Conservation (phyloP, 2,113 vertebrate genomes). For the Nerophis lumbriciformis region DNA sequence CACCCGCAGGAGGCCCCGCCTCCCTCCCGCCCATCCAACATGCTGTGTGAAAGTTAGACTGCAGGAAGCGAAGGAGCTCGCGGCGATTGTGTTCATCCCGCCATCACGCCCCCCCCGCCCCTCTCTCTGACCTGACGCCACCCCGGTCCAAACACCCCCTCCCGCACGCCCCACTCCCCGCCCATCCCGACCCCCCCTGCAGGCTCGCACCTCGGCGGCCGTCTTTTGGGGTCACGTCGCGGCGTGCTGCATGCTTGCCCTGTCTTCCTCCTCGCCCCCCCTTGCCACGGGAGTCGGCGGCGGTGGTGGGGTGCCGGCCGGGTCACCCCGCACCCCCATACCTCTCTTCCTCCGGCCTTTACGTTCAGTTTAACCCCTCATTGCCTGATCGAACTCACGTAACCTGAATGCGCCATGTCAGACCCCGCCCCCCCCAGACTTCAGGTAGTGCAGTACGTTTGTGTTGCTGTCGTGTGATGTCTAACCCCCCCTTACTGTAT, state of each 20-base stretch:
- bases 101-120: constrained; percentile 35
- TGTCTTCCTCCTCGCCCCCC: constrained; percentile 63
- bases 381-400: constrained; percentile 49
- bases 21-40: constrained; percentile 7
- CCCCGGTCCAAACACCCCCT: background rate
- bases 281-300: constrained; percentile 20
- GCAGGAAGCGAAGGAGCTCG: background rate
- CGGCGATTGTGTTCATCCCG: background rate
- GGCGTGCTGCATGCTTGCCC: constrained; percentile 72
- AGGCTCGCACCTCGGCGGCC: constrained; percentile 28
- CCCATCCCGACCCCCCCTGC: constrained; percentile 20
- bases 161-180: background rate
- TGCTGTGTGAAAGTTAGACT: constrained; percentile 7
- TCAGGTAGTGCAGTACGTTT: background rate
- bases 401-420: constrained; percentile 50
- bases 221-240: constrained; percentile 30
- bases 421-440: background rate
- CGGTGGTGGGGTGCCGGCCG: constrained; percentile 8
- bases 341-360: constrained; percentile 7
- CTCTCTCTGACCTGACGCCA: constrained; percentile 57
- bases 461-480: background rate
- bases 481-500: constrained; percentile 41
- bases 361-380: constrained; percentile 57
- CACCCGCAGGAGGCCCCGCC: background rate
- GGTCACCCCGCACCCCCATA: constrained; percentile 9